Evolutionary conservation across 2,113 vertebrate species (phyloP).

Genomic region (Neomonachus schauinslandi): DNA sequence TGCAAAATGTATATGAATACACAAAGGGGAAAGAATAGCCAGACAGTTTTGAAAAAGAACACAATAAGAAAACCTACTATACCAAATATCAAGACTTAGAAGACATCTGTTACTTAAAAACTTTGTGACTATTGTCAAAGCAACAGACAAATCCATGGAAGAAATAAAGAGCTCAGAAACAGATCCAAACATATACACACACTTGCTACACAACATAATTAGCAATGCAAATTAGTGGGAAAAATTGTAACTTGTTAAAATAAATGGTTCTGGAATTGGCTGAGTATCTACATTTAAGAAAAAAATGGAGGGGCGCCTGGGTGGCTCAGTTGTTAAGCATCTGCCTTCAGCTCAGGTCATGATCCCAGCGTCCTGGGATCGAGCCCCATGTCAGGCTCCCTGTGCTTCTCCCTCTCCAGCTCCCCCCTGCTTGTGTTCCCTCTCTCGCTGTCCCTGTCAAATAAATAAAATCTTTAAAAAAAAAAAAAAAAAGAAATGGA

Average conservation of each 20-base stretch:
- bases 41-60: background rate
- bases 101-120: slow-evolving; percentile 44
- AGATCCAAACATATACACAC: background rate
- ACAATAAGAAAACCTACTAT: background rate
- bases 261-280: slow-evolving; percentile 1
- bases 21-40: background rate
- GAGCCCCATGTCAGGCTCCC: too few relatives aligned
- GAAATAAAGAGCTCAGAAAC: slow-evolving; percentile 18
- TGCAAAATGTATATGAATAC: slow-evolving; percentile 12
- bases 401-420: too few relatives aligned
- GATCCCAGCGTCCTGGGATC: too few relatives aligned
- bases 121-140: slow-evolving; percentile 12
- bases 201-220: background rate
- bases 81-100: slow-evolving; percentile 11
- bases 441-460: too few relatives aligned
- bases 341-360: too few relatives aligned
- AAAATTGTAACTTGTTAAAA: slow-evolving; percentile 31
- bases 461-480: too few relatives aligned
- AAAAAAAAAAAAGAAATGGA: background rate
- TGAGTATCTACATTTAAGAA: background rate
- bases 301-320: background rate
- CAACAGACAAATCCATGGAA: background rate
- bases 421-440: too few relatives aligned
- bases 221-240: background rate
- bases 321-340: too few relatives aligned